Percentiles rank a stretch among this genome's conserved stretches.
These are phyloP conservation scores for Garra rufa DNA, from an alignment of 2,113 vertebrate genomes.

Conservation along the genomic window DNA sequence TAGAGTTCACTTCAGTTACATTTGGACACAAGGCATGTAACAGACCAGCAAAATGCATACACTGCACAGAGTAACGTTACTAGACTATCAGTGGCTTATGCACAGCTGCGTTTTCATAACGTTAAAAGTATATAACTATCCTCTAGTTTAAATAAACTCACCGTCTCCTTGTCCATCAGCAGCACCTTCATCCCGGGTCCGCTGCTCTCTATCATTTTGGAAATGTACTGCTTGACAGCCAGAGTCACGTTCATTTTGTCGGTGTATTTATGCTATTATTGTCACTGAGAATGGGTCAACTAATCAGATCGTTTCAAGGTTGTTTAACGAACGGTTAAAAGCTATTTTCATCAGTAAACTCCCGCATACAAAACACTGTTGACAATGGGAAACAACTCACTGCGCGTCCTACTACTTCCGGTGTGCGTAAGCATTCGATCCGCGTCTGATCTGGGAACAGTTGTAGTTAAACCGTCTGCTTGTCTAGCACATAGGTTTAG, in stretches of 20 bases:
- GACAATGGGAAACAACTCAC: conserved; percentile 35
- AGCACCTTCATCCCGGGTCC: conserved; percentile 96
- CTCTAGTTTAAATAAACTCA: conserved; percentile 60
- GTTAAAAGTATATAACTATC: not conserved
- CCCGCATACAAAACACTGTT: conserved; percentile 6
- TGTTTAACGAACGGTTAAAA: not conserved
- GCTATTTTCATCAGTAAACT: not conserved
- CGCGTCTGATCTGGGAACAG: conserved; percentile 35
- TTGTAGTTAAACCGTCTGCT: too few relatives aligned
- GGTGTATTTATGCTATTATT: not conserved
- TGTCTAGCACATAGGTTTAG: too few relatives aligned
- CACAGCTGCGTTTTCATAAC: not conserved
- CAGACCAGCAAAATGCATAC: not conserved
- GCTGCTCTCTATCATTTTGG: conserved; percentile 96
- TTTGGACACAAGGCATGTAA: not conserved
- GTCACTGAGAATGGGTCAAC: not conserved
- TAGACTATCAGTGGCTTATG: not conserved
- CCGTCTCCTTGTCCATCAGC: conserved; percentile 96
- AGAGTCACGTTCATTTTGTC: conserved; percentile 90
- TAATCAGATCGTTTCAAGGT: not conserved
- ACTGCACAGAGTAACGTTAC: not conserved
- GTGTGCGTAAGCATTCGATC: not conserved
- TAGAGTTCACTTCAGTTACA: not conserved
- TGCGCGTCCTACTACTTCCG: conserved; percentile 42
- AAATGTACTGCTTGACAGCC: conserved; percentile 93